phyloP scores from a whole-genome alignment of 2,113 vertebrate genomes.

The Platanista minor region DNA sequence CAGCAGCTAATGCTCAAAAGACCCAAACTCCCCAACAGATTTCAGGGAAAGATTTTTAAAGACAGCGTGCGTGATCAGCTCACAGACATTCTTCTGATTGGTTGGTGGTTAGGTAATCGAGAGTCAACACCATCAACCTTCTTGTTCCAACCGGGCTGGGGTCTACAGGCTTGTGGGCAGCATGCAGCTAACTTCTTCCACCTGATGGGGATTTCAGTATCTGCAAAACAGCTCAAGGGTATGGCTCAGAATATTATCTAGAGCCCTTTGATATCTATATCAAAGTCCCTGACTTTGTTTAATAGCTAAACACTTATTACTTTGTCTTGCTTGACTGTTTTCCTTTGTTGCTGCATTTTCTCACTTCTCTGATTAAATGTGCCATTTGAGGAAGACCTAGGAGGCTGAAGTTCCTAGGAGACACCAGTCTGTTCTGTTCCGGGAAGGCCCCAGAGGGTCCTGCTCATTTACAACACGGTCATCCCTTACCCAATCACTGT shows the following conservation, averaged over 20 bases:
- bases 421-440: neutral
- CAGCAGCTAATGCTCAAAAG: neutral
- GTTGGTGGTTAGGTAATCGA: neutral
- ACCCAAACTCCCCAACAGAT: neutral
- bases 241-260: neutral
- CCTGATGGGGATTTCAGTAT: neutral
- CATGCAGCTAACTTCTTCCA: neutral
- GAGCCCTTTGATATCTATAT: neutral
- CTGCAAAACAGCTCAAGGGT: neutral
- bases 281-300: neutral
- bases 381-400: neutral
- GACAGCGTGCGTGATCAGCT: neutral
- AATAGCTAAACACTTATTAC: neutral
- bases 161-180: neutral
- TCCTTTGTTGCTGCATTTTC: neutral
- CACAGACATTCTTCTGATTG: neutral
- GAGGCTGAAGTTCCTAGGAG: neutral
- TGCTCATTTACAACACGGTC: neutral
- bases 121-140: neutral
- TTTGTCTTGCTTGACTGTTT: neutral
- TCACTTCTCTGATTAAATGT: neutral
- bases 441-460: neutral
- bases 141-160: neutral
- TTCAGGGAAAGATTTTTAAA: neutral
- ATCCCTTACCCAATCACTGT: neutral